Evolutionary conservation across 2,113 vertebrate genomes (phyloP).

Genomic region (Oreochromis niloticus): DNA sequence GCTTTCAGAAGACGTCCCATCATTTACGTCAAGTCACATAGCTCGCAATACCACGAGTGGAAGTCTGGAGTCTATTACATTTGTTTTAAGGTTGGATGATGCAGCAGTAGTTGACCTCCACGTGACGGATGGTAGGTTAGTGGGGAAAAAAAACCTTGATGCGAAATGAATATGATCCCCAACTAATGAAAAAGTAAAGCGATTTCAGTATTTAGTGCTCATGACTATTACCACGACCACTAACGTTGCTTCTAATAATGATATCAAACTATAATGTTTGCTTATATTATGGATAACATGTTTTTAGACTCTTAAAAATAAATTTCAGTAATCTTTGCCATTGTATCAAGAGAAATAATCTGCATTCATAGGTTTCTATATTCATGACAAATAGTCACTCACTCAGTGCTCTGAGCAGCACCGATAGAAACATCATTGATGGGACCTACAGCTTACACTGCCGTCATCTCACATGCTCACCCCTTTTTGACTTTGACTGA

Average conservation of each 20-base stretch:
- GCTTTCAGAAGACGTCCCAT: neutral
- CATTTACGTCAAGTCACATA: neutral
- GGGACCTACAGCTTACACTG: neutral
- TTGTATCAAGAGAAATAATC: neutral
- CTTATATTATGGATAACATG: neutral
- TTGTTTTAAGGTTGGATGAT: neutral
- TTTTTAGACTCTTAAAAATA: neutral
- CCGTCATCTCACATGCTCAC: neutral
- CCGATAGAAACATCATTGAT: neutral
- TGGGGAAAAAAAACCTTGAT: neutral
- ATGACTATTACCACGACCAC: neutral
- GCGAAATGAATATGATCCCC: neutral
- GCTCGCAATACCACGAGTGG: neutral
- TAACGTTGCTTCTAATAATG: neutral
- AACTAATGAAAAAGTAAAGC: neutral
- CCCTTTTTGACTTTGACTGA: neutral
- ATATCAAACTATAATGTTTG: neutral
- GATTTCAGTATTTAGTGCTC: neutral
- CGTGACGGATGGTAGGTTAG: neutral
- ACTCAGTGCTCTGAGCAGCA: neutral
- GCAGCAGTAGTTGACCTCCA: neutral
- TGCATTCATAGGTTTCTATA: neutral
- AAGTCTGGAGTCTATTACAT: neutral
- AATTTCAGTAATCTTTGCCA: neutral
- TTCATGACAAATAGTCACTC: neutral